Conservation (phyloP, 2,888 invertebrate genomes). For the Limenitis arthemis region DNA sequence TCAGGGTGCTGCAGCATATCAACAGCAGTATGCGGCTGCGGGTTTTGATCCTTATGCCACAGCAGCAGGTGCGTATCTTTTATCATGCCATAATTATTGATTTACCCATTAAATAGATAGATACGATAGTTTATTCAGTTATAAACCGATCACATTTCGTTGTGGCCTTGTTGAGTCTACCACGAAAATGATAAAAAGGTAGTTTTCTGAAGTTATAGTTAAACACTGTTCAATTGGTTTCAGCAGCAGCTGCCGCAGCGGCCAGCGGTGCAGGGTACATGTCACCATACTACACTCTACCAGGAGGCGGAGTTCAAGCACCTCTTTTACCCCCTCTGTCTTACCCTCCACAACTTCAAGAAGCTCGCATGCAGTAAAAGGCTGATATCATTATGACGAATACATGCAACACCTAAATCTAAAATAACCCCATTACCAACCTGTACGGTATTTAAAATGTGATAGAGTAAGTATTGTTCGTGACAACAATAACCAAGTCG, state of each 20-base stretch:
- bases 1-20: constrained; percentile 79
- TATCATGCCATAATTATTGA: neutral
- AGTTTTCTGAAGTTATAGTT: too few species aligned
- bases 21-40: constrained; percentile 81
- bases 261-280: constrained; percentile 79
- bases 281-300: constrained; percentile 81
- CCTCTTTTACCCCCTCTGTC: constrained; percentile 77
- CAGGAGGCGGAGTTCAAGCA: constrained; percentile 70
- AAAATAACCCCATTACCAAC: constrained; percentile 15
- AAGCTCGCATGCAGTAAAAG: constrained; percentile 81
- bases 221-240: constrained; percentile 19
- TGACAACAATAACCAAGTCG: constrained; percentile 8
- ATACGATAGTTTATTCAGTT: too few species aligned
- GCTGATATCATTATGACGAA: constrained; percentile 12
- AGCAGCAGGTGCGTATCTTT: constrained; percentile 73
- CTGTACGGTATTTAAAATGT: constrained; percentile 27
- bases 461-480: constrained; percentile 8
- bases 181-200: too few species aligned
- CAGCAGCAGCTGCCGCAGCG: constrained; percentile 61
- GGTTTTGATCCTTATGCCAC: constrained; percentile 84
- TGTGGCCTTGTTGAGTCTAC: too few species aligned
- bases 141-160: too few species aligned
- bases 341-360: constrained; percentile 79
- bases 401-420: constrained; percentile 4
- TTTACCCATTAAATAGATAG: too few species aligned